phyloP scores from a whole-genome alignment of 2,888 invertebrate genomes.

The Entomobrya proxima region DNA sequence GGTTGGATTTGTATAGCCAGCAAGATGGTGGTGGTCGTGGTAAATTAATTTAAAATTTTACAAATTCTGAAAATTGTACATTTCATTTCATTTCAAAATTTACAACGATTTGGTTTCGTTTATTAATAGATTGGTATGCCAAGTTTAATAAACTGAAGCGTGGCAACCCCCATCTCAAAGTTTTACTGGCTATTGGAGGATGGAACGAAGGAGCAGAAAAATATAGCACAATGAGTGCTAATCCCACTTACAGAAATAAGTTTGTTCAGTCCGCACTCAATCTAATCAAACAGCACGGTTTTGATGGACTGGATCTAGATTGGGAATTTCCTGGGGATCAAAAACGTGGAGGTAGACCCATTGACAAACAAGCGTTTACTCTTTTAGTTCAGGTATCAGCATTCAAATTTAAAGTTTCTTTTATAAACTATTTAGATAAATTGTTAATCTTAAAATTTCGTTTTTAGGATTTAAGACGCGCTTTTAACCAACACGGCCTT shows the following conservation, averaged over 20 bases:
- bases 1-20: slow-evolving; percentile 86
- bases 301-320: slow-evolving; percentile 89
- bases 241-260: slow-evolving; percentile 71
- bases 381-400: slow-evolving; percentile 83
- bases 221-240: slow-evolving; percentile 77
- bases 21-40: slow-evolving; percentile 82
- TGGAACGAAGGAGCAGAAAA: slow-evolving; percentile 78
- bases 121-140: slow-evolving; percentile 79
- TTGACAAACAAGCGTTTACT: slow-evolving; percentile 88
- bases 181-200: slow-evolving; percentile 82
- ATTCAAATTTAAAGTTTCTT: slow-evolving; percentile 26
- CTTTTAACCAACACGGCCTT: slow-evolving; percentile 83
- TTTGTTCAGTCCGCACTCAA: slow-evolving; percentile 84
- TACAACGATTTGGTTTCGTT: no score
- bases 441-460: no score
- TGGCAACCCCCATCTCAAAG: slow-evolving; percentile 84
- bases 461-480: slow-evolving; percentile 85
- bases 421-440: not conserved
- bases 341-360: slow-evolving; percentile 85
- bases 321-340: slow-evolving; percentile 93
- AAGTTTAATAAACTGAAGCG: slow-evolving; percentile 83
- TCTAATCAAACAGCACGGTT: slow-evolving; percentile 86
- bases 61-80: no score
- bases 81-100: no score
- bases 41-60: slow-evolving; percentile 76